Evolutionary conservation across 2,888 invertebrate genomes (phyloP).

Genomic region (Leptogaster cylindrica): DNA sequence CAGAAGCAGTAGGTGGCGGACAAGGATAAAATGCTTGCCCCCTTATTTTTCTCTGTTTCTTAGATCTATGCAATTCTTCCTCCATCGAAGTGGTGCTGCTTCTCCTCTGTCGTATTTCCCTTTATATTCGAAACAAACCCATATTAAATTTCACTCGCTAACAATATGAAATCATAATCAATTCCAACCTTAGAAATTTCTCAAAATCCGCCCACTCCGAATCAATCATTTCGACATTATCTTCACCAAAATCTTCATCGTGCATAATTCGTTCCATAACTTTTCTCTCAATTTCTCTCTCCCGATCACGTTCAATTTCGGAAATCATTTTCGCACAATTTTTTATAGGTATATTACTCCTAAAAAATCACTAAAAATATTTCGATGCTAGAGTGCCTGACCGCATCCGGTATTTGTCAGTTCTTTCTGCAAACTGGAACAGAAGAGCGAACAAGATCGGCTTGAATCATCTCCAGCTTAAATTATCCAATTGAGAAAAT

Average conservation of each 20-base stretch:
- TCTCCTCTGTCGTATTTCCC: constrained; percentile 58
- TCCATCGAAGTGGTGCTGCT: constrained; percentile 58
- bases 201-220: constrained; percentile 62
- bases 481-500: constrained; percentile 33
- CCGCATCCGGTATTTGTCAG: constrained; percentile 15
- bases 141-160: background rate
- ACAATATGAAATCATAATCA: background rate
- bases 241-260: constrained; percentile 61
- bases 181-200: constrained; percentile 53
- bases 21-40: constrained; percentile 61
- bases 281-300: constrained; percentile 43
- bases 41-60: constrained; percentile 56
- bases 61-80: constrained; percentile 56
- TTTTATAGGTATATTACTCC: background rate
- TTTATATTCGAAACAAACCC: constrained; percentile 49
- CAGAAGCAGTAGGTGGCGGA: constrained; percentile 56
- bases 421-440: constrained; percentile 15
- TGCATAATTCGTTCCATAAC: constrained; percentile 56
- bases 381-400: background rate
- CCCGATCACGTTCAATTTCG: constrained; percentile 45
- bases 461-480: constrained; percentile 21
- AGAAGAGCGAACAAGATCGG: background rate
- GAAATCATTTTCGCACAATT: constrained; percentile 43
- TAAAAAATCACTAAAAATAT: background rate
- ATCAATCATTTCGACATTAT: constrained; percentile 60